These are phyloP conservation scores for Linepithema humile DNA, from an alignment of 1,140 invertebrate genomes.

Conservation along the genomic window DNA sequence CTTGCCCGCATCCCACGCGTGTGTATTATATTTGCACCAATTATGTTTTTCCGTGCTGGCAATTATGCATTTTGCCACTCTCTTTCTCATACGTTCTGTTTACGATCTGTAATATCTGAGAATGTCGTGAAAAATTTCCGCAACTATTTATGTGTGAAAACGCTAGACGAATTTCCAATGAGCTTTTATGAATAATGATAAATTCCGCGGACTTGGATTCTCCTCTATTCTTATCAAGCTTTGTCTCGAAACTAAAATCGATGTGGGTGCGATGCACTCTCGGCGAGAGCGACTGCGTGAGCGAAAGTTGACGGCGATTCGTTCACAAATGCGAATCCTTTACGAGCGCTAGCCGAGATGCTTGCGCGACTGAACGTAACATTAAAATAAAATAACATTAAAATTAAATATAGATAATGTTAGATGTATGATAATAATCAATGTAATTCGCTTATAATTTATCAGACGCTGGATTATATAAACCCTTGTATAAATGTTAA, in stretches of 20 bases:
- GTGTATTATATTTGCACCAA: background rate
- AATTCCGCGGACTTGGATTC: background rate
- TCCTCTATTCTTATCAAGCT: slow-evolving; percentile 9
- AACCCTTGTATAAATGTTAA: slow-evolving; percentile 78
- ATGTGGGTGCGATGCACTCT: slow-evolving; percentile 44
- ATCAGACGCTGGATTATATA: slow-evolving; percentile 78
- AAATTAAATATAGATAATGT: slow-evolving; percentile 40
- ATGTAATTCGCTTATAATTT: slow-evolving; percentile 77
- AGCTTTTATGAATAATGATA: background rate
- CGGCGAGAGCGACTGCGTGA: slow-evolving; percentile 33
- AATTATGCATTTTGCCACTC: slow-evolving; percentile 2
- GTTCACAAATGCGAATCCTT: slow-evolving; percentile 25
- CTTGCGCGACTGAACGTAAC: slow-evolving; percentile 58
- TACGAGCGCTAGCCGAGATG: slow-evolving; percentile 29
- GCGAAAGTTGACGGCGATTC: slow-evolving; percentile 49
- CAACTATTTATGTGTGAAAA: background rate
- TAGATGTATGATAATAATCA: slow-evolving; percentile 65
- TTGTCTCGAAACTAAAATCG: slow-evolving; percentile 49
- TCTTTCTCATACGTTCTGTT: background rate
- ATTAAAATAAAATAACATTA: slow-evolving; percentile 46
- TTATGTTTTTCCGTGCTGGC: background rate
- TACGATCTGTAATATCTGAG: background rate
- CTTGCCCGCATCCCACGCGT: background rate
- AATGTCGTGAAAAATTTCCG: background rate
- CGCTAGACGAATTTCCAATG: background rate